These are phyloP conservation scores for Pseudomyrmex dendroicus DNA, from an alignment of 1,140 invertebrate genomes.

Conservation along the genomic window DNA sequence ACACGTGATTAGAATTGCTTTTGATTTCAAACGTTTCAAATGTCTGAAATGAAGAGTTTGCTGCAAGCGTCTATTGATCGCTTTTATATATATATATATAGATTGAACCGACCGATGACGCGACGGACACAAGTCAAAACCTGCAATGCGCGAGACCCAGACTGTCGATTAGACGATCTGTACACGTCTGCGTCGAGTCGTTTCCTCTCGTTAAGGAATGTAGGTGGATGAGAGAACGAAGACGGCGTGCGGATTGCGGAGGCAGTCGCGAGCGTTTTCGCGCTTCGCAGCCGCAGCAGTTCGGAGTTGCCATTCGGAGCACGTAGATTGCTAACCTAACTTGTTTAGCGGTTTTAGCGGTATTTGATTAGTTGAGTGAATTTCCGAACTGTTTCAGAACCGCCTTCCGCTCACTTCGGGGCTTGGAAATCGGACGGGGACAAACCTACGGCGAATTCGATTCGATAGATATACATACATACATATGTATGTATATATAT, in stretches of 20 bases:
- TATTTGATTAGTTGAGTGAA: conserved; percentile 85
- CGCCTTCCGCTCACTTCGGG: conserved; percentile 54
- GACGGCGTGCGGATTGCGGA: conserved; percentile 71
- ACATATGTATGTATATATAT: too few species aligned
- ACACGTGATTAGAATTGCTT: not conserved
- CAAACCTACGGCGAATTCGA: conserved; percentile 70
- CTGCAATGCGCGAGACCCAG: conserved; percentile 30
- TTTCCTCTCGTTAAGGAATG: conserved; percentile 75
- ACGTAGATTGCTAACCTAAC: conserved; percentile 84
- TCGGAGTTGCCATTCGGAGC: conserved; percentile 81
- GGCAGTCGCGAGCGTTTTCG: conserved; percentile 75
- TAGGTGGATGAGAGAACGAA: conserved; percentile 50
- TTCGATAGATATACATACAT: conserved; percentile 54
- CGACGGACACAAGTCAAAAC: conserved; percentile 43
- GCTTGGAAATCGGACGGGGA: conserved; percentile 64
- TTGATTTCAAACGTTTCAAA: not conserved
- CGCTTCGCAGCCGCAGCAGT: conserved; percentile 74
- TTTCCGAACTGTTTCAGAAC: conserved; percentile 82
- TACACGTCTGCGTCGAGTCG: conserved; percentile 70
- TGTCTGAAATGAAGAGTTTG: not conserved
- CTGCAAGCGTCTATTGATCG: not conserved
- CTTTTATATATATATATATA: not conserved
- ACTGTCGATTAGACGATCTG: conserved; percentile 57
- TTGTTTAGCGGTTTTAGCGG: conserved; percentile 84
- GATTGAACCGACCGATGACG: not conserved